phyloP scores from a whole-genome alignment of 2,888 invertebrate genomes.

The Heliothis peltigera region DNA sequence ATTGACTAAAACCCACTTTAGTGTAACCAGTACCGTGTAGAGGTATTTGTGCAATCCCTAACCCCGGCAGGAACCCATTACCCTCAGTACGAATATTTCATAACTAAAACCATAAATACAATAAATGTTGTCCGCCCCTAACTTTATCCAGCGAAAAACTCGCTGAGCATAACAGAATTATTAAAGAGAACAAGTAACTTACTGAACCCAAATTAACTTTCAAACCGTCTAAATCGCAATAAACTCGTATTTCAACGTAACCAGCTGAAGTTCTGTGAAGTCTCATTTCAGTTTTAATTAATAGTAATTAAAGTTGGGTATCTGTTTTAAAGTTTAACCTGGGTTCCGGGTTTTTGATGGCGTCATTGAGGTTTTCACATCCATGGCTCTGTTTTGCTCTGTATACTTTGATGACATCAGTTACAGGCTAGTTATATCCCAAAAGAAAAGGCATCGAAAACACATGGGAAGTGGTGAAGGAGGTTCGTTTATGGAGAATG shows the following conservation, averaged over 20 bases:
- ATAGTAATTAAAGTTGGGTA: slow-evolving; percentile 33
- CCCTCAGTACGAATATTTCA: no score
- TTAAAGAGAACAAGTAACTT: slow-evolving; percentile 31
- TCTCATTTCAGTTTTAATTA: slow-evolving; percentile 45
- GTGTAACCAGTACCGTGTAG: no score
- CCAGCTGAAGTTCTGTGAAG: slow-evolving; percentile 34
- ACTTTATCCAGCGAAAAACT: neutral
- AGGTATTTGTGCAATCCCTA: no score
- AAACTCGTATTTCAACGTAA: slow-evolving; percentile 38
- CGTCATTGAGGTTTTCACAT: slow-evolving; percentile 10
- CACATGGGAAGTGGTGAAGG: no score
- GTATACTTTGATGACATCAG: no score
- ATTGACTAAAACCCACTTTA: no score
- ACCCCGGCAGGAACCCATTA: no score
- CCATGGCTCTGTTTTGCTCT: neutral
- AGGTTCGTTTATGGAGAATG: no score
- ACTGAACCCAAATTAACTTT: slow-evolving; percentile 37
- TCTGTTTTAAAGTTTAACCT: slow-evolving; percentile 31
- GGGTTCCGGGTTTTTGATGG: slow-evolving; percentile 10
- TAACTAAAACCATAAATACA: neutral
- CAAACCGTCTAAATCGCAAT: slow-evolving; percentile 20
- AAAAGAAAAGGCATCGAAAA: no score
- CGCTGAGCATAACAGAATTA: slow-evolving; percentile 14
- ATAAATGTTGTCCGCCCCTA: neutral
- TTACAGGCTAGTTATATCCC: no score